These are phyloP conservation scores for Dolichallabes microphthalmus DNA, from an alignment of 2,113 vertebrate genomes.

Conservation along the genomic window DNA sequence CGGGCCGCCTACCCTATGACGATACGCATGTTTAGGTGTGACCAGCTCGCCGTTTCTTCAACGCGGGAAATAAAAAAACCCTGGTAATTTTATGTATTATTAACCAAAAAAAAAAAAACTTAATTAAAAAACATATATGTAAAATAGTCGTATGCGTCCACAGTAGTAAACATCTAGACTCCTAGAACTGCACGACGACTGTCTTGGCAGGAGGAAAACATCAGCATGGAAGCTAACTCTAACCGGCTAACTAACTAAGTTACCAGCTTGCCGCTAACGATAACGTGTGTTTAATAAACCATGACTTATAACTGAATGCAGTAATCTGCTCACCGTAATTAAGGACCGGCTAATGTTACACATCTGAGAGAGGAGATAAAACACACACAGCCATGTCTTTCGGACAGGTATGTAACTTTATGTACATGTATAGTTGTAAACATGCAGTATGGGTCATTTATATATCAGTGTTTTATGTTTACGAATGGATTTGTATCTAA, in stretches of 20 bases:
- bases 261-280: neutral
- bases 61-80: conserved; percentile 30
- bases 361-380: conserved; percentile 50
- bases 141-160: neutral
- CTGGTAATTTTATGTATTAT: neutral
- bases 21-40: neutral
- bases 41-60: neutral
- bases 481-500: neutral
- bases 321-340: neutral
- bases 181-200: neutral
- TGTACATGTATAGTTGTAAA: neutral
- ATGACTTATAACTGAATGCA: neutral
- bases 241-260: neutral
- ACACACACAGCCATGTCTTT: conserved; percentile 38
- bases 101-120: too few species aligned
- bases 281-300: neutral
- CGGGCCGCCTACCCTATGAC: neutral
- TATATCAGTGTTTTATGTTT: neutral
- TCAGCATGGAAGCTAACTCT: neutral
- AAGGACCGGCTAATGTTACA: neutral
- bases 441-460: neutral
- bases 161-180: neutral
- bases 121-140: neutral
- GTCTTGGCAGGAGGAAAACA: neutral
- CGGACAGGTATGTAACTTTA: conserved; percentile 47